phyloP scores from a whole-genome alignment of 2,888 invertebrate species.

The Acrobasis suavella region DNA sequence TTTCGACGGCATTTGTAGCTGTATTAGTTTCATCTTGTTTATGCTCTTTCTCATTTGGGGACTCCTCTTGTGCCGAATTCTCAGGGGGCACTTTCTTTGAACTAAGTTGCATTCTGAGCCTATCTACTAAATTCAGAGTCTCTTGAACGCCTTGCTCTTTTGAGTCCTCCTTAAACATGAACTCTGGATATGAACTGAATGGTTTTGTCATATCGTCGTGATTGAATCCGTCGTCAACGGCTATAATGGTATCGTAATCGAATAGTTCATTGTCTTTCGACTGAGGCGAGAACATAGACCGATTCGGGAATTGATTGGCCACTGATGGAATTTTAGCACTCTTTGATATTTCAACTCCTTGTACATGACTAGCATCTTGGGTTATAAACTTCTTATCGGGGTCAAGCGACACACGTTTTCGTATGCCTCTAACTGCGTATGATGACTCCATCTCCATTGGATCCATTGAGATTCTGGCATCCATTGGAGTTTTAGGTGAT shows the following conservation, averaged over 20 bases:
- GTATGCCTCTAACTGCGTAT: conserved; percentile 46
- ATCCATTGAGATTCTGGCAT: conserved; percentile 67
- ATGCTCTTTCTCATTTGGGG: conserved; percentile 48
- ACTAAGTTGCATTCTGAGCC: conserved; percentile 88
- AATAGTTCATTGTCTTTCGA: conserved; percentile 84
- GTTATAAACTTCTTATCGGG: conserved; percentile 68
- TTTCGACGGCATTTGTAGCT: conserved; percentile 45
- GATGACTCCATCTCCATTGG: conserved; percentile 62
- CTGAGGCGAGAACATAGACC: conserved; percentile 88
- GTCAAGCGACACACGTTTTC: conserved; percentile 62
- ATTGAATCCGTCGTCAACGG: conserved; percentile 86
- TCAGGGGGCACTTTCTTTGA: conserved; percentile 84
- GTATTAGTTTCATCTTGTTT: conserved; percentile 42
- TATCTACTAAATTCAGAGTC: conserved; percentile 92
- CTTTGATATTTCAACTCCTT: conserved; percentile 74
- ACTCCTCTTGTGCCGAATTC: conserved; percentile 66
- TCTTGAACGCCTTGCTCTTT: conserved; percentile 91
- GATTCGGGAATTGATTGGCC: conserved; percentile 72
- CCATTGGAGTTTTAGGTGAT: conserved; percentile 77
- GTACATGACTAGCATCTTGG: conserved; percentile 71
- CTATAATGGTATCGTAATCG: conserved; percentile 83
- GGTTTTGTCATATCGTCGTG: conserved; percentile 85
- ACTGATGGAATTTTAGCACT: conserved; percentile 75
- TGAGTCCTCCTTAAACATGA: conserved; percentile 88
- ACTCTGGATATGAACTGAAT: conserved; percentile 85